Evolutionary conservation across 2,113 vertebrate species (phyloP).

Genomic region (Edolisoma coerulescens): DNA sequence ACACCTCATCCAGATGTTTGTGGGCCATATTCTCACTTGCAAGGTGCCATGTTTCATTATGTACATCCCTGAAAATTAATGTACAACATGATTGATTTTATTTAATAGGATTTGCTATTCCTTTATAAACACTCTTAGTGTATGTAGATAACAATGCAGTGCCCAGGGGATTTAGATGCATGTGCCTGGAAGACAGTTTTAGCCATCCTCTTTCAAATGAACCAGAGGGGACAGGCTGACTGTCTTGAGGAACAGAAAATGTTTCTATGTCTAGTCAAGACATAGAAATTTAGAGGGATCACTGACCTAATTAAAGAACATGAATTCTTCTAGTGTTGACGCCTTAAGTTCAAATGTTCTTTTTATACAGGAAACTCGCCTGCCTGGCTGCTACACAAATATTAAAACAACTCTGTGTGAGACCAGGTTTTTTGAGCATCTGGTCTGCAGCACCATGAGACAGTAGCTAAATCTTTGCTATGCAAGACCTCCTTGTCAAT

Average conservation of each 20-base stretch:
- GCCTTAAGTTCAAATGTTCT: conserved; percentile 44
- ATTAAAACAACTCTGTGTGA: conserved; percentile 40
- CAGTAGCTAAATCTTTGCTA: conserved; percentile 38
- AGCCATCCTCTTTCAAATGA: background rate
- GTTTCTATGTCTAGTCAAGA: conserved; percentile 11
- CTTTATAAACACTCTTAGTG: background rate
- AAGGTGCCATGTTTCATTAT: background rate
- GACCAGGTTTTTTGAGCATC: conserved; percentile 33
- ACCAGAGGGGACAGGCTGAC: conserved; percentile 29
- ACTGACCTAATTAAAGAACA: conserved; percentile 51
- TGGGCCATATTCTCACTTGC: background rate
- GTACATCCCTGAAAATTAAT: background rate
- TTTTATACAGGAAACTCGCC: conserved; percentile 51
- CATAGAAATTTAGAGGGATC: conserved; percentile 14
- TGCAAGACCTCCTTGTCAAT: conserved; percentile 34
- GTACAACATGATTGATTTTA: background rate
- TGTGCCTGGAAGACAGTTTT: background rate
- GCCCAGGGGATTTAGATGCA: background rate
- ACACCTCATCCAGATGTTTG: background rate
- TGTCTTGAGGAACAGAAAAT: conserved; percentile 40
- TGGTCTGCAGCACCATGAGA: conserved; percentile 15
- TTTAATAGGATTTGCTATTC: background rate
- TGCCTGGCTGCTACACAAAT: conserved; percentile 48
- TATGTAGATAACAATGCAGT: background rate
- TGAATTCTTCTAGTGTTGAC: conserved; percentile 20